Evolutionary conservation across 2,888 invertebrate genomes (phyloP).

Genomic region (Synanthedon vespiformis): DNA sequence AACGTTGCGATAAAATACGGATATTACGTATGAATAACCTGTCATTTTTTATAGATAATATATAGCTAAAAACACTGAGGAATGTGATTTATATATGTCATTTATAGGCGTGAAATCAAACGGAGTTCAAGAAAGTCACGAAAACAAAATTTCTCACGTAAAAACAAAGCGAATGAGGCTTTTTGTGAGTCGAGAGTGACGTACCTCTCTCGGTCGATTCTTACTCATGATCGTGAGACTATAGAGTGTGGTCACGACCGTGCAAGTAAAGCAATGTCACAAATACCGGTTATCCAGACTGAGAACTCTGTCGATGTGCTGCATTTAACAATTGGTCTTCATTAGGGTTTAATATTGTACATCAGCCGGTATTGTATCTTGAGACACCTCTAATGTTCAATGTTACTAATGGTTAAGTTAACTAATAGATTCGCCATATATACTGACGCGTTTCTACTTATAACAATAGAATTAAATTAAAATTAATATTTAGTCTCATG

Average conservation of each 20-base stretch:
- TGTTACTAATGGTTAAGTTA: no score
- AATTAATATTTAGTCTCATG: no score
- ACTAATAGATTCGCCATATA: no score
- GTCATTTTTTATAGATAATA: not conserved
- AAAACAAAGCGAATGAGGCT: constrained; percentile 32
- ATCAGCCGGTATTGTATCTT: not conserved
- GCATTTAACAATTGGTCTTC: not conserved
- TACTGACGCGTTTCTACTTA: no score
- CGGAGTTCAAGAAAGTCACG: constrained; percentile 29
- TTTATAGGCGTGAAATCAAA: constrained; percentile 1
- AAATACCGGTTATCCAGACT: not conserved
- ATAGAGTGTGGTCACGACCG: constrained; percentile 52
- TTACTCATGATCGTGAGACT: constrained; percentile 38
- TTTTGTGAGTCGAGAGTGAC: constrained; percentile 32
- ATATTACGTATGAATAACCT: constrained; percentile 33
- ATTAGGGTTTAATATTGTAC: not conserved
- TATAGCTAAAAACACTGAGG: no score
- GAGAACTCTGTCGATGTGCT: constrained; percentile 10
- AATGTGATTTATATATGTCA: not conserved
- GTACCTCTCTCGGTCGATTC: constrained; percentile 26
- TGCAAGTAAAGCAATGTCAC: constrained; percentile 39
- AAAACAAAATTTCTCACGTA: constrained; percentile 32
- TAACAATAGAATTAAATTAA: no score
- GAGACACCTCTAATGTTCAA: no score
- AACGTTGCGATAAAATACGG: constrained; percentile 47